Evolutionary conservation across 2,797 vertebrate genomes (phyloP), one percentile per base, ranked within the genome.

Genomic region (Spondyliosoma cantharus): DNA sequence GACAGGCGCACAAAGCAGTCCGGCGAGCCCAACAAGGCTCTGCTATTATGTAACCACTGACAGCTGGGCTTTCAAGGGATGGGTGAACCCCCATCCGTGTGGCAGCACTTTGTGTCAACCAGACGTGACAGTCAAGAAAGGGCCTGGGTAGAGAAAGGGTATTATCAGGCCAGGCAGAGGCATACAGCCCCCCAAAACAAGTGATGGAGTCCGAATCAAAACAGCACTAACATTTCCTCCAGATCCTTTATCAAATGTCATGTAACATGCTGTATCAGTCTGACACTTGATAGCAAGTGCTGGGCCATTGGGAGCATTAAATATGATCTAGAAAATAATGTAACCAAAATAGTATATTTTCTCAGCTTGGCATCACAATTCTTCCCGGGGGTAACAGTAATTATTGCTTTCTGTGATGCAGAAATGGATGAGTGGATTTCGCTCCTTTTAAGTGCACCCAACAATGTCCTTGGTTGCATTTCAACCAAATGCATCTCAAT

Each of bases 31-130:
- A 90, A 94, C 95, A 93, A 94, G 93, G 90, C 93, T 92, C 86
- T 50, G 90, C 94, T 94, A 94, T 96, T 96, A 96, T 95, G 94
- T 95, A 96, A 96, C 93, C 79, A 75, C 85, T 90, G 93, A 95
- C 94, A 96, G 95, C 94, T 95, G 94, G 93, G 93, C 91, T 90
- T 92, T 91, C 88, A 90, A 92, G 89, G 92, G 91, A 92, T 91
- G 93, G 92, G 93, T 89, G 87, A 88, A 86, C 83, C 90, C 92
- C 92, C 86, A 94, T 93, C 93, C 80, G 84, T 86, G 90, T 91
- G 92, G 92, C 92, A 93, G 93, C 93, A 94, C 93, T 94, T 93
- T 92, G 92, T 94, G 93, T 93, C 92, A 91, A 89, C 81, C 90
- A 94, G 91, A 94, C 86, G 76, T 93, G 91, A 91, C 91, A 93